These are phyloP conservation scores for Bufo gargarizans DNA, from an alignment of 2,113 vertebrate genomes.

Conservation along the genomic window DNA sequence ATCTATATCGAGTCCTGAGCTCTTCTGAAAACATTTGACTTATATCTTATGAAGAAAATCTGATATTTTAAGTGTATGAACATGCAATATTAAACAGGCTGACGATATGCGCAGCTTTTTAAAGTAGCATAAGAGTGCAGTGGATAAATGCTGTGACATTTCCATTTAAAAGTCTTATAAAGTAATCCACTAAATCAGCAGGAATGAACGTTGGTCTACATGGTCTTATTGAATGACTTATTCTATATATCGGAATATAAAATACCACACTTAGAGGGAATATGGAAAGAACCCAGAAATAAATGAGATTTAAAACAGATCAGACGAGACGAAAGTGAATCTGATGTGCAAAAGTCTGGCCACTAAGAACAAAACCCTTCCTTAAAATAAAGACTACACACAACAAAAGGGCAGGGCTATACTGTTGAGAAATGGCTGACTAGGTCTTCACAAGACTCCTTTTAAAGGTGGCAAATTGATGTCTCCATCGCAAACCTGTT, in stretches of 20 bases:
- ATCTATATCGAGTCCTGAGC: constrained; percentile 15
- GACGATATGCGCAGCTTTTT: neutral
- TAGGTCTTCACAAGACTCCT: constrained; percentile 62
- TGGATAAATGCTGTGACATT: constrained; percentile 32
- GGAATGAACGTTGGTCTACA: constrained; percentile 17
- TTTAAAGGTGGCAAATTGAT: constrained; percentile 83
- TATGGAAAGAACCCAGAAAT: constrained; percentile 62
- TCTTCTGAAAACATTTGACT: constrained; percentile 30
- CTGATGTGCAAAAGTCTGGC: constrained; percentile 71
- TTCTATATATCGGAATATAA: constrained; percentile 68
- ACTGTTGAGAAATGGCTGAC: constrained; percentile 59
- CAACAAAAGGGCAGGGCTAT: constrained; percentile 73
- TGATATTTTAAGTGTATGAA: constrained; percentile 40
- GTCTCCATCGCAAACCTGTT: constrained; percentile 88
- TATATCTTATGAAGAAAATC: neutral
- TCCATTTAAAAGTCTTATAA: constrained; percentile 24
- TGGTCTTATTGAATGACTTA: constrained; percentile 64
- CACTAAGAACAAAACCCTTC: constrained; percentile 77
- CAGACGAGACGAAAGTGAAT: constrained; percentile 71
- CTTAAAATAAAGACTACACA: constrained; percentile 80
- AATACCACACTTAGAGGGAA: constrained; percentile 69
- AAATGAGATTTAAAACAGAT: constrained; percentile 68
- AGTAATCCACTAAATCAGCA: constrained; percentile 13
- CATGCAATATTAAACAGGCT: constrained; percentile 45
- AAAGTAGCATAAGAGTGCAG: constrained; percentile 6